Evolutionary conservation across 2,113 vertebrate genomes (phyloP).

Genomic region (Suncus etruscus): DNA sequence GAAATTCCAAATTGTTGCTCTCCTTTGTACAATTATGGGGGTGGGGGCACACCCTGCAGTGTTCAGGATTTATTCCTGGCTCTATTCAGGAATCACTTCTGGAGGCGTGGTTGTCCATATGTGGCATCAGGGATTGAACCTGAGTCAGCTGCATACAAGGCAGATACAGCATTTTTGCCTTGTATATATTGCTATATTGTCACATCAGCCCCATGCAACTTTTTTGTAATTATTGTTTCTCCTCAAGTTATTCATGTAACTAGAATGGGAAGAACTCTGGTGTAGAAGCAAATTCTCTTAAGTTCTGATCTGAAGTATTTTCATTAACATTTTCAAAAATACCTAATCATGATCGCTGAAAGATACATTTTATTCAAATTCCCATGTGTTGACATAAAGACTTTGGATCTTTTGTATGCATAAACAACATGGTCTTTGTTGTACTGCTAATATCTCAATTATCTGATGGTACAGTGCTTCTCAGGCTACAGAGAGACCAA

Average conservation of each 20-base stretch:
- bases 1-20: background rate
- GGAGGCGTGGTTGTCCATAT: background rate
- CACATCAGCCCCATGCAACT: background rate
- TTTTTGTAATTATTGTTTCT: background rate
- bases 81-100: no score
- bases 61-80: no score
- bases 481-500: conserved; percentile 2
- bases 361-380: conserved; percentile 47
- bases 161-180: no score
- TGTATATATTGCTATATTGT: no score
- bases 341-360: conserved; percentile 1
- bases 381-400: background rate
- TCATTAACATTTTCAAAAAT: conserved; percentile 47
- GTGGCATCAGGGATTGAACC: no score
- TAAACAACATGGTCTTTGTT: conserved; percentile 23
- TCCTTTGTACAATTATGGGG: background rate
- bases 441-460: conserved; percentile 1
- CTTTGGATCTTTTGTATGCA: background rate
- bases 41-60: no score
- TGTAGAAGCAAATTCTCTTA: background rate
- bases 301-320: conserved; percentile 47
- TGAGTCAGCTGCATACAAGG: no score
- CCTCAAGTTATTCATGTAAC: background rate
- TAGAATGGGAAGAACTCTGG: background rate
- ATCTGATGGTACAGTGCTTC: conserved; percentile 25